These are phyloP conservation scores for Stercorarius parasiticus DNA, from an alignment of 2,113 vertebrate species.

Conservation along the genomic window DNA sequence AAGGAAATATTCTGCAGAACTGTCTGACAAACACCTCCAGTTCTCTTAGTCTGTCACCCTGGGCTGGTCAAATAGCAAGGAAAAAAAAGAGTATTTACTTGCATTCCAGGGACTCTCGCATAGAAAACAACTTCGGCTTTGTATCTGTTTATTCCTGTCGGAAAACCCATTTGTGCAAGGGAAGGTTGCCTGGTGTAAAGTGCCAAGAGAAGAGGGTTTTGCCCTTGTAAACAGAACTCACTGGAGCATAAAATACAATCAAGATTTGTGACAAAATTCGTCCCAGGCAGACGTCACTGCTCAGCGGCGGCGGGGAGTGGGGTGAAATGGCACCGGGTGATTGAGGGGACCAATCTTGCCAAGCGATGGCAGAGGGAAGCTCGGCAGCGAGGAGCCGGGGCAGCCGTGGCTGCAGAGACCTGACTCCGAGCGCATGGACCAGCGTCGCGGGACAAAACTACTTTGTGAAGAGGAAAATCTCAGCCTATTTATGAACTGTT, in stretches of 20 bases:
- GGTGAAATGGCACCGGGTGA: neutral
- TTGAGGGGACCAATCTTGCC: neutral
- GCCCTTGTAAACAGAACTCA: slow-evolving; percentile 23
- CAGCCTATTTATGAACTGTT: neutral
- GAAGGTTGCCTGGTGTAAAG: neutral
- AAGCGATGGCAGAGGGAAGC: neutral
- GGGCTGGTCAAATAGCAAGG: neutral
- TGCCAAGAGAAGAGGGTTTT: neutral
- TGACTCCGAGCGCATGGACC: neutral
- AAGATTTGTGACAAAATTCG: slow-evolving; percentile 21
- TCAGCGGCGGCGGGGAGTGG: accelerated
- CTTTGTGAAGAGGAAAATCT: neutral
- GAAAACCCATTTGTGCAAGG: neutral
- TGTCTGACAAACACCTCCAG: neutral
- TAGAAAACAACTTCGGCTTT: neutral
- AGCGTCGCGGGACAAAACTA: neutral
- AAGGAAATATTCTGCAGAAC: neutral
- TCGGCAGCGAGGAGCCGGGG: neutral
- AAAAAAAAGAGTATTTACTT: neutral
- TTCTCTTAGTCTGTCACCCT: neutral
- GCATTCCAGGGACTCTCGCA: neutral
- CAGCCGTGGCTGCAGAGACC: neutral
- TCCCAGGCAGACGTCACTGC: neutral
- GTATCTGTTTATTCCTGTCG: neutral
- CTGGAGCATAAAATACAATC: slow-evolving; percentile 39